phyloP scores from a whole-genome alignment of 2,797 vertebrate species.

The Catamblyrhynchus diadema region DNA sequence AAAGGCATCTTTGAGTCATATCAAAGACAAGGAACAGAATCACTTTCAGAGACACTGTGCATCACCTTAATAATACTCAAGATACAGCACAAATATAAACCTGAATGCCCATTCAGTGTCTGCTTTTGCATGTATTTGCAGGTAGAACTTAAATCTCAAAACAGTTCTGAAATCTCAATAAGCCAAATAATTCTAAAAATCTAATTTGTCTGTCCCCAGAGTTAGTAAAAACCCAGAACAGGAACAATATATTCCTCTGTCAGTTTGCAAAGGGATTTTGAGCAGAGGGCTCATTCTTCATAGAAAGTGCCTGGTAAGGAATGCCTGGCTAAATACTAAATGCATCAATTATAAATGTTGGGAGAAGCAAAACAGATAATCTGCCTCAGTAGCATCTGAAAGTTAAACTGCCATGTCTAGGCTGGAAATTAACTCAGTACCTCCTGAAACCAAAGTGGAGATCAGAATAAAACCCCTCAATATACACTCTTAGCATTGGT shows the following conservation, averaged over 20 bases:
- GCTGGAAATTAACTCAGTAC: neutral
- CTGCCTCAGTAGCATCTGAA: neutral
- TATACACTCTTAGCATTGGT: neutral
- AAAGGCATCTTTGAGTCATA: neutral
- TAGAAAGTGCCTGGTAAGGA: neutral
- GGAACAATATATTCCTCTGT: neutral
- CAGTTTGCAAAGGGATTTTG: neutral
- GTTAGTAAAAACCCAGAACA: neutral
- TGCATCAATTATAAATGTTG: neutral
- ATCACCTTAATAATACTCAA: neutral
- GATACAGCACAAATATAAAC: rapidly evolving
- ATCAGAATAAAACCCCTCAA: neutral
- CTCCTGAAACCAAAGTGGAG: neutral
- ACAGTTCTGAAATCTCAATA: neutral
- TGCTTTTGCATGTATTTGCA: neutral
- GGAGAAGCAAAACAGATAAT: neutral
- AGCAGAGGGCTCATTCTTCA: neutral
- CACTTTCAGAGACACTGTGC: neutral
- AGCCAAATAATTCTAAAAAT: neutral
- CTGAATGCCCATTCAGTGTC: neutral
- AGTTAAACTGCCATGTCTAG: neutral
- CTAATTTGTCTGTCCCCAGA: neutral
- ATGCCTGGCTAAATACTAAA: neutral
- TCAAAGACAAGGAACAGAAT: neutral
- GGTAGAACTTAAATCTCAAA: neutral